These are phyloP conservation scores for Spisula subtruncata DNA, from an alignment of 2,888 invertebrate genomes.

Conservation along the genomic window DNA sequence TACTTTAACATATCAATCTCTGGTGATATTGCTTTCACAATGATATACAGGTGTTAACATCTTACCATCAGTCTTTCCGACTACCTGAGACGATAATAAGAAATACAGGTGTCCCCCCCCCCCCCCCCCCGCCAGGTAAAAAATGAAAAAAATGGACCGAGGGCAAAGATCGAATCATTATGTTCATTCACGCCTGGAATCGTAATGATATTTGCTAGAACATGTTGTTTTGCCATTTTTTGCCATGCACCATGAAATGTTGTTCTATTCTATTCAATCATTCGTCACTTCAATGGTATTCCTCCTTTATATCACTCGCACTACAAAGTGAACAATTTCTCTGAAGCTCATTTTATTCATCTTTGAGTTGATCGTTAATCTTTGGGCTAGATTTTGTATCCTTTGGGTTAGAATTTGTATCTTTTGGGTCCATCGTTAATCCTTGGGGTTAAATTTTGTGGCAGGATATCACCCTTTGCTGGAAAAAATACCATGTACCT, in stretches of 20 bases:
- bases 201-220: background rate
- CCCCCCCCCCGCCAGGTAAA: too few relatives aligned
- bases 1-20: background rate
- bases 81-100: slow-evolving; percentile 36
- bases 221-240: background rate
- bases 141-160: background rate
- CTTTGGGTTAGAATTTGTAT: too few relatives aligned
- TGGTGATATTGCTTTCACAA: background rate
- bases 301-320: background rate
- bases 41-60: slow-evolving; percentile 42
- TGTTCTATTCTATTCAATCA: background rate
- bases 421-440: background rate
- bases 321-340: slow-evolving; percentile 16
- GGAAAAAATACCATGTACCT: too few relatives aligned
- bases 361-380: background rate
- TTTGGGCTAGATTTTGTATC: background rate
- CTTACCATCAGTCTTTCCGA: background rate
- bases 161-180: slow-evolving; percentile 34
- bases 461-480: background rate
- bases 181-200: background rate
- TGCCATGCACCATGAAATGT: slow-evolving; percentile 7
- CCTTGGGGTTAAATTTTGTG: background rate
- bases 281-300: slow-evolving; percentile 17
- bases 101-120: slow-evolving; percentile 20
- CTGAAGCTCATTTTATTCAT: background rate